phyloP scores from a whole-genome alignment of 2,113 vertebrate species.

The Lophius piscatorius region DNA sequence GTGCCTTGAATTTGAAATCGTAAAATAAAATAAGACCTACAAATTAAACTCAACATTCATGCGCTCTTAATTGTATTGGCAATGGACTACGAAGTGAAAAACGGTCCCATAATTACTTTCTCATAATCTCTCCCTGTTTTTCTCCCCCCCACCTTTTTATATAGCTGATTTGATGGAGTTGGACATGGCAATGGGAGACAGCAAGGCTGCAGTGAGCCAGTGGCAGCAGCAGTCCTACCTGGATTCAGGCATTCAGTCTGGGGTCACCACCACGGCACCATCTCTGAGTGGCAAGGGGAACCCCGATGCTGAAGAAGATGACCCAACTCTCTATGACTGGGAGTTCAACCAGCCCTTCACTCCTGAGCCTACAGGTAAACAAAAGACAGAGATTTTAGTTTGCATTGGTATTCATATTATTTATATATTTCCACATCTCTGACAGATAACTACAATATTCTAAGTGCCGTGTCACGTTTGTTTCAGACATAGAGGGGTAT shows the following conservation, averaged over 20 bases:
- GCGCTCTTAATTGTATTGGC: too few relatives aligned
- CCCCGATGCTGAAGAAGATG: slow-evolving; percentile 95
- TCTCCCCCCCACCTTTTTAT: background rate
- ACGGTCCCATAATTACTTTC: background rate
- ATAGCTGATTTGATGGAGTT: slow-evolving; percentile 98
- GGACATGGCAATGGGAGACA: slow-evolving; percentile 99
- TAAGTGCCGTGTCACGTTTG: background rate
- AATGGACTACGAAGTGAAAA: too few relatives aligned
- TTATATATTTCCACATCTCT: too few relatives aligned
- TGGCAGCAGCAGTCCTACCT: slow-evolving; percentile 99
- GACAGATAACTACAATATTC: too few relatives aligned
- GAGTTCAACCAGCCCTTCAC: slow-evolving; percentile 96
- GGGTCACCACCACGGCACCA: slow-evolving; percentile 97
- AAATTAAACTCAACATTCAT: too few relatives aligned
- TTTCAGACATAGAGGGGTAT: slow-evolving; percentile 93
- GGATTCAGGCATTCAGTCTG: slow-evolving; percentile 98
- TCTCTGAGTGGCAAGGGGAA: slow-evolving; percentile 97
- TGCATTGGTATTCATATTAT: background rate
- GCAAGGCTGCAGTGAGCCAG: slow-evolving; percentile 95
- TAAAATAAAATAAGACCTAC: too few relatives aligned
- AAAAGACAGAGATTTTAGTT: background rate
- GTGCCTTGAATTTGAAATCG: too few relatives aligned
- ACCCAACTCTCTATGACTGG: slow-evolving; percentile 95
- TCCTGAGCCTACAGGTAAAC: slow-evolving; percentile 91
- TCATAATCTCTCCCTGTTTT: background rate